Evolutionary conservation across 35 echinoderm and acorn worm species (phyloP).

Genomic region (Heliocidaris tuberculata): DNA sequence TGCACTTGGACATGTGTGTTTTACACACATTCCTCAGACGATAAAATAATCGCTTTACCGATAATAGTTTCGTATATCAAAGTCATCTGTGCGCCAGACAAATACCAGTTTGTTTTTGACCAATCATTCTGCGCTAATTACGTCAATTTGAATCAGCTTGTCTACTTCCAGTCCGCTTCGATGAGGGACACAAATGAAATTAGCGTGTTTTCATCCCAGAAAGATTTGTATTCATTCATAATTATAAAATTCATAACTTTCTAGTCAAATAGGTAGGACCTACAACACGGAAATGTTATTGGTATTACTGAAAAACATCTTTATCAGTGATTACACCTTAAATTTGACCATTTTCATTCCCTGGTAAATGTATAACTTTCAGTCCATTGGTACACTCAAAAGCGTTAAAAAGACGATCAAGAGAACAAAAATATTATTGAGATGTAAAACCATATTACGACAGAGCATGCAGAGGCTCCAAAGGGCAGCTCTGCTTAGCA

Average conservation of each 20-base stretch:
- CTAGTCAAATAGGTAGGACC: too few relatives aligned
- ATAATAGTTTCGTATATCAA: neutral
- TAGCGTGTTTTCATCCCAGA: neutral
- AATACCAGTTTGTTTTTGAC: neutral
- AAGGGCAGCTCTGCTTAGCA: neutral
- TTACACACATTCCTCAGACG: neutral
- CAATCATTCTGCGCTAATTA: neutral
- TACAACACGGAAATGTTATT: too few relatives aligned
- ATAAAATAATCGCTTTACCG: neutral
- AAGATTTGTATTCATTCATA: neutral
- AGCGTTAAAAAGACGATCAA: neutral
- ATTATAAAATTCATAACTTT: too few relatives aligned
- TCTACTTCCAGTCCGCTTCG: neutral
- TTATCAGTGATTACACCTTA: neutral
- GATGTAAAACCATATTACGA: neutral
- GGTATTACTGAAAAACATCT: neutral
- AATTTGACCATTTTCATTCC: neutral
- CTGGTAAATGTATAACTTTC: too few relatives aligned
- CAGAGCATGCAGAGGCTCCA: neutral
- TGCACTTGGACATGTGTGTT: neutral
- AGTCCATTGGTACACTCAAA: too few relatives aligned
- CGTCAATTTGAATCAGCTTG: neutral
- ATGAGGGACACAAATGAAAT: neutral
- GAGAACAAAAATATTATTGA: neutral
- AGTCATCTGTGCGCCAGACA: neutral